A percentile compares a stretch with the other conserved stretches of the same genome.
Conservation (phyloP, 1,140 invertebrate genomes). For the Galleria mellonella region DNA sequence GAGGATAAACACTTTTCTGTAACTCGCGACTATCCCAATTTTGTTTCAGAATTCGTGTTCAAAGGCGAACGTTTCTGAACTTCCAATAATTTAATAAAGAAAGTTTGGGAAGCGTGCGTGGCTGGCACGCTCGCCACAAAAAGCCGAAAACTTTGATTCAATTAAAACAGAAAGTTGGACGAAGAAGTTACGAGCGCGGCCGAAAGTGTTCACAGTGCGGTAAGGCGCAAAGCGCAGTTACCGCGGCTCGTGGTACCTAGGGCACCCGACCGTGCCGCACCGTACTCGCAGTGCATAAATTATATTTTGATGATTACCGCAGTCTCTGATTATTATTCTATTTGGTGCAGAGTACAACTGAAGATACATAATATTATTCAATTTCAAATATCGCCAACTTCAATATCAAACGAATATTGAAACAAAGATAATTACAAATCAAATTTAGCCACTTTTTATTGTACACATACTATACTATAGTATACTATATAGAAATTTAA, state of each 20-base stretch:
- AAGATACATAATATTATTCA: too few relatives aligned
- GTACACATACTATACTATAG: too few relatives aligned
- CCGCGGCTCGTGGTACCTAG: background rate
- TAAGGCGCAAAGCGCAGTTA: slow-evolving; percentile 5
- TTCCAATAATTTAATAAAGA: slow-evolving; percentile 74
- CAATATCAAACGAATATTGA: too few relatives aligned
- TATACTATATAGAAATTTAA: too few relatives aligned
- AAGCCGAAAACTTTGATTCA: slow-evolving; percentile 72
- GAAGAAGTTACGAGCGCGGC: slow-evolving; percentile 60
- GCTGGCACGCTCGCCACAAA: slow-evolving; percentile 67
- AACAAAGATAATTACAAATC: too few relatives aligned
- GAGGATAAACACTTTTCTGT: slow-evolving; percentile 37
- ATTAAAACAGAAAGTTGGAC: slow-evolving; percentile 67
- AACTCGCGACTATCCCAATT: slow-evolving; percentile 55
- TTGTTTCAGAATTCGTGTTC: slow-evolving; percentile 49
- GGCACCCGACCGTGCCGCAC: too few relatives aligned
- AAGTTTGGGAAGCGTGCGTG: slow-evolving; percentile 69
- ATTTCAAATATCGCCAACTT: too few relatives aligned
- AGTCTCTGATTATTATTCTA: too few relatives aligned
- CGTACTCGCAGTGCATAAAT: too few relatives aligned
- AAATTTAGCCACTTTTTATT: too few relatives aligned
- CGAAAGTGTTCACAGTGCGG: slow-evolving; percentile 32
- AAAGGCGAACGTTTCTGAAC: slow-evolving; percentile 68
- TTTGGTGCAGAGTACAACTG: too few relatives aligned
- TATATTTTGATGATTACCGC: too few relatives aligned